phyloP scores from a whole-genome alignment of 2,888 invertebrate genomes.

The Sisyra terminalis region DNA sequence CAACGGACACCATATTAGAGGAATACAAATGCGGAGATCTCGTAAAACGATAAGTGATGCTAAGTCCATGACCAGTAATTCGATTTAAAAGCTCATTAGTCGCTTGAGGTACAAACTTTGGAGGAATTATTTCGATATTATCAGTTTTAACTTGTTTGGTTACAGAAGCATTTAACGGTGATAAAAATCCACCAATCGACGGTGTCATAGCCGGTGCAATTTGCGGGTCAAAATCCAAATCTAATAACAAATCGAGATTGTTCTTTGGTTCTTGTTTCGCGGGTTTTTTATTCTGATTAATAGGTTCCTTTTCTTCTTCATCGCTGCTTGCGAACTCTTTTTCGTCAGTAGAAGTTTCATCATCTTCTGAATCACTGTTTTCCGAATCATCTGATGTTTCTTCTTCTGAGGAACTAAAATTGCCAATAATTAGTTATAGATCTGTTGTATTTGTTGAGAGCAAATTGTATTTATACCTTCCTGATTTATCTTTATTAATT shows the following conservation, averaged over 20 bases:
- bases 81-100: slow-evolving; percentile 50
- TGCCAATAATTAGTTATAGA: no score
- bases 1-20: slow-evolving; percentile 63
- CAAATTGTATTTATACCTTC: not conserved
- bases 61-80: slow-evolving; percentile 51
- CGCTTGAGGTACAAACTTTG: slow-evolving; percentile 39
- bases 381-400: slow-evolving; percentile 16
- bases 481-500: slow-evolving; percentile 14
- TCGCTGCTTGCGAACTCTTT: slow-evolving; percentile 14
- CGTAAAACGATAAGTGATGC: slow-evolving; percentile 47
- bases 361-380: slow-evolving; percentile 15
- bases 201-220: slow-evolving; percentile 66
- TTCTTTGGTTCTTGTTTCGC: slow-evolving; percentile 33
- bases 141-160: slow-evolving; percentile 10
- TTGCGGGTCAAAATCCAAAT: slow-evolving; percentile 48
- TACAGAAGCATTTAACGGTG: slow-evolving; percentile 32
- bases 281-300: slow-evolving; percentile 18
- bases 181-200: slow-evolving; percentile 60
- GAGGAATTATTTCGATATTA: slow-evolving; percentile 38
- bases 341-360: slow-evolving; percentile 12
- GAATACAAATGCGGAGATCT: slow-evolving; percentile 71
- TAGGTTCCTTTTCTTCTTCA: slow-evolving; percentile 7
- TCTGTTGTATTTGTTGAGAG: no score
- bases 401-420: slow-evolving; percentile 9
- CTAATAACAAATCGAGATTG: slow-evolving; percentile 68